Base-by-base conservation (phyloP, 1,140 invertebrate species). In the Acromyrmex charruanus region DNA sequence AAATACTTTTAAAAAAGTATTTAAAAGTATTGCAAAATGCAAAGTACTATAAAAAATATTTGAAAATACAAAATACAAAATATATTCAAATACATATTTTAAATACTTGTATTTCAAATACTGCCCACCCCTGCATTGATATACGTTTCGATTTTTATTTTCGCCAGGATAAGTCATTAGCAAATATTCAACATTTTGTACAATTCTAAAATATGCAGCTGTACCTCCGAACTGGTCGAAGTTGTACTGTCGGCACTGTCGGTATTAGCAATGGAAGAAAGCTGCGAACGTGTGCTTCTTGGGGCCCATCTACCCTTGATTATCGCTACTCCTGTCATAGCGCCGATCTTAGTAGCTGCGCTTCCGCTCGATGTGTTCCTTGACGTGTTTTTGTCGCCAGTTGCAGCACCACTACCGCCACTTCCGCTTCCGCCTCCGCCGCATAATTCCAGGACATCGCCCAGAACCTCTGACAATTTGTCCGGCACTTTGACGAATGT, bases 391-490 rank as follows among this genome's bases (percentile, higher is more conserved):
- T 31, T 86, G 53, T 82, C 77, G 4, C 87, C 87, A 77, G 49
- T 71, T 44, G 77, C 51, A 63, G 59, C 81, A 14, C 71, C 84
- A 3, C 69, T 21, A 12, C 53, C 72, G 0, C 59, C n/a, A 58
- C 49, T 53, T 1, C 61, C 82, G 35, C 39, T 92, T 61, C 94
- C 92, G 35, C 94, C 92, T 61, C 94, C 92, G 92, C 94, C 94
- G 91, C 93, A 94, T 92, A 95, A 66, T 91, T 94, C 94, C 92
- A 95, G 89, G 39, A 95, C 93, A 93, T 94, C 94, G 63, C 93
- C 94, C 61, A 95, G 87, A 9, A 95, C 93, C 82, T 94, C 94
- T 53, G 94, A 95, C 89, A 95, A 88, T 87, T 95, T 95, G 87
- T 94, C 94, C 91, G 94, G 93, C 93, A 95, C 94, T 89, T 94